A percentile compares a stretch with the other conserved stretches of the same genome.
These are phyloP conservation scores for Oikopleura vanhoeffeni DNA, from an alignment of 23 tunicate species.

Conservation along the genomic window DNA sequence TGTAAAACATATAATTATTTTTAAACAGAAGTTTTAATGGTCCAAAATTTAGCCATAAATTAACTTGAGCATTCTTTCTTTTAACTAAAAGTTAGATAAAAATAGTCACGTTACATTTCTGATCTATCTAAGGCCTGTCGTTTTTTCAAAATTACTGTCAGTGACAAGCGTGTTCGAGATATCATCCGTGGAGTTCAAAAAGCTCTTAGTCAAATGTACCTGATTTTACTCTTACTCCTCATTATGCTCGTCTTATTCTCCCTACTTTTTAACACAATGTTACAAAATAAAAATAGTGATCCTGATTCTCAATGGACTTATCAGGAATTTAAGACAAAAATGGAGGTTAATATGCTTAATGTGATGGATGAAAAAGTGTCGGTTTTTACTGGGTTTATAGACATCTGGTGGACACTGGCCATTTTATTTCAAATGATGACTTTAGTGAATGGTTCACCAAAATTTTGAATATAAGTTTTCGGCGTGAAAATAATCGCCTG, in stretches of 20 bases:
- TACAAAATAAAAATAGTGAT: slow-evolving; percentile 13
- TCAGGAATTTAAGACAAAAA: too few species aligned
- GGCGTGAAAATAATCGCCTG: too few species aligned
- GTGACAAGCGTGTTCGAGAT: slow-evolving; percentile 38
- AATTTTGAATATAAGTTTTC: too few species aligned
- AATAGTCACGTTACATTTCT: too few species aligned
- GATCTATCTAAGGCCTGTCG: neutral
- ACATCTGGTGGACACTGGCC: slow-evolving; percentile 71
- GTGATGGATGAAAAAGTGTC: neutral
- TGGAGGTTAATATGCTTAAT: too few species aligned
- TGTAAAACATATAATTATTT: too few species aligned
- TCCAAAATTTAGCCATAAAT: too few species aligned
- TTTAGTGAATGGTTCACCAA: too few species aligned
- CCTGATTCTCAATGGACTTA: too few species aligned
- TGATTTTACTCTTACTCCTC: slow-evolving; percentile 49
- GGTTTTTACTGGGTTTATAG: neutral
- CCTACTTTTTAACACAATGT: slow-evolving; percentile 45
- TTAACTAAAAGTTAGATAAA: too few species aligned
- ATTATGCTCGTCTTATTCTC: slow-evolving; percentile 79
- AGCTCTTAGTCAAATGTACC: slow-evolving; percentile 71
- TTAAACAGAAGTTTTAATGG: too few species aligned
- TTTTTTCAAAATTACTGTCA: neutral
- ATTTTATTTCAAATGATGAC: slow-evolving; percentile 80
- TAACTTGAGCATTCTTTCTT: too few species aligned
- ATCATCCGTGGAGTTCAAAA: slow-evolving; percentile 46